Conservation (phyloP, 2,113 vertebrate species). For the Dipodomys spectabilis region DNA sequence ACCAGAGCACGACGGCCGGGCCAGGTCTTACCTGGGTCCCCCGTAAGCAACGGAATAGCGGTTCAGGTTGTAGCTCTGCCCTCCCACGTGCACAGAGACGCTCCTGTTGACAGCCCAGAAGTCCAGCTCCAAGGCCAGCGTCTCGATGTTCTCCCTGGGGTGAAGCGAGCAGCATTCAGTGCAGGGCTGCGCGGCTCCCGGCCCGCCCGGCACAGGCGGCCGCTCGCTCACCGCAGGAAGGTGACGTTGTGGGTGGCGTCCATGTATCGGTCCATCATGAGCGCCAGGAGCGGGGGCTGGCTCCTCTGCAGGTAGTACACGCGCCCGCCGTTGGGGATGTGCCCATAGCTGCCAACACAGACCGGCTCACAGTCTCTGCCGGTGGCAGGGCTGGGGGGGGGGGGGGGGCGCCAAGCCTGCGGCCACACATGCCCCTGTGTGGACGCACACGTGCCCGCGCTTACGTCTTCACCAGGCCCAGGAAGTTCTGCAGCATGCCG, state of each 20-base stretch:
- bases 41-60: constrained; percentile 81
- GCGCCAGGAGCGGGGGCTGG: constrained; percentile 90
- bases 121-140: constrained; percentile 86
- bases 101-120: constrained; percentile 90
- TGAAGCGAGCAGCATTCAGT: not conserved
- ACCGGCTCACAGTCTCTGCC: not conserved
- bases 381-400: fast-evolving
- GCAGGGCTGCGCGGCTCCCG: fast-evolving
- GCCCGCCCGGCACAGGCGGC: too few relatives aligned
- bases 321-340: constrained; percentile 90
- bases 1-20: not conserved
- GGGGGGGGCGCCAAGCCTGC: not conserved
- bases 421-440: too few relatives aligned
- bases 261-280: constrained; percentile 90
- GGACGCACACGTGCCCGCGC: not conserved
- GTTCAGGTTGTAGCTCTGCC: constrained; percentile 81
- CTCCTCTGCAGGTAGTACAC: constrained; percentile 90
- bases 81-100: constrained; percentile 51
- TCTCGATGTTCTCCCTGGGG: constrained; percentile 82
- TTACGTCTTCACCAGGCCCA: constrained; percentile 88
- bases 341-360: constrained; percentile 85
- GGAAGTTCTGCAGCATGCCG: constrained; percentile 89
- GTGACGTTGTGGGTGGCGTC: constrained; percentile 81
- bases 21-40: constrained; percentile 85
- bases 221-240: constrained; percentile 85